phyloP scores from a whole-genome alignment of 2,797 vertebrate genomes.

The Ptychobarbus kaznakovi region DNA sequence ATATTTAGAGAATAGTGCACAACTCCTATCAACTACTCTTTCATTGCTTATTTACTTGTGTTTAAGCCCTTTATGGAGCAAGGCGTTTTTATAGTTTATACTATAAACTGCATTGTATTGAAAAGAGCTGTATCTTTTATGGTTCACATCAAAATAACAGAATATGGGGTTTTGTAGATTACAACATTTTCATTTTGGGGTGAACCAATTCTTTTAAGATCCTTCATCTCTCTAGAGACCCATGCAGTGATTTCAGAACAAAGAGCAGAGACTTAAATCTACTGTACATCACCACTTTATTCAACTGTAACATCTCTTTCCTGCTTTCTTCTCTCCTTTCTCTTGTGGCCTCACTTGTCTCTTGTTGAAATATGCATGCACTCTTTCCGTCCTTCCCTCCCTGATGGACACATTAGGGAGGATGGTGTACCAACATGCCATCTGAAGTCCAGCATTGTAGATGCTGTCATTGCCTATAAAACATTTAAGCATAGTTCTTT shows the following conservation, averaged over 20 bases:
- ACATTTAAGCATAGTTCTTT: slow-evolving; percentile 48
- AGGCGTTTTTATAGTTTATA: too few relatives aligned
- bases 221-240: not conserved
- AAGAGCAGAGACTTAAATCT: slow-evolving; percentile 11
- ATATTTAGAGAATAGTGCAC: not conserved
- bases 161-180: not conserved
- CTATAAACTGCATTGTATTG: not conserved
- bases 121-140: not conserved
- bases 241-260: slow-evolving; percentile 24
- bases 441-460: slow-evolving; percentile 50
- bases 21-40: too few relatives aligned
- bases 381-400: slow-evolving; percentile 26
- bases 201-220: not conserved
- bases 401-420: slow-evolving; percentile 42
- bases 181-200: not conserved
- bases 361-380: slow-evolving; percentile 58
- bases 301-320: slow-evolving; percentile 38
- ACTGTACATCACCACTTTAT: slow-evolving; percentile 54
- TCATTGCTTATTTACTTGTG: not conserved
- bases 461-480: slow-evolving; percentile 48
- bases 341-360: slow-evolving; percentile 21
- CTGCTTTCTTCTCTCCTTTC: slow-evolving; percentile 18
- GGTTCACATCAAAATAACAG: not conserved
- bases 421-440: slow-evolving; percentile 49
- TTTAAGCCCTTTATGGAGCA: not conserved